These are phyloP conservation scores for Xyliphius kryptos DNA, from an alignment of 2,113 vertebrate genomes.

Conservation along the genomic window DNA sequence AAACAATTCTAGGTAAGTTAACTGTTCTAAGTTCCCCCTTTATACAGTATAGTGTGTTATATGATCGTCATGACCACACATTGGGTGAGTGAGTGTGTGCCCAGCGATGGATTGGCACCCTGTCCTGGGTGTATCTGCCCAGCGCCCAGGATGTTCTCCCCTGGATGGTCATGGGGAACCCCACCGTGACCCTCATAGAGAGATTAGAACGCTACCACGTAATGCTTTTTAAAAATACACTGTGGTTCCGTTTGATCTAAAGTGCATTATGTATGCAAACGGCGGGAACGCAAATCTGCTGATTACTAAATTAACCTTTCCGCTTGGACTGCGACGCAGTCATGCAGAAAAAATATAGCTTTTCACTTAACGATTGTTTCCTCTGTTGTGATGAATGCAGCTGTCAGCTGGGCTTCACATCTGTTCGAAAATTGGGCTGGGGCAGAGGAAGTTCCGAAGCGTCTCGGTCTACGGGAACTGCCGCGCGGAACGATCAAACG, in stretches of 20 bases:
- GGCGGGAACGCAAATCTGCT: slow-evolving; percentile 49
- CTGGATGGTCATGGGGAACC: too few relatives aligned
- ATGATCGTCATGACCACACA: too few relatives aligned
- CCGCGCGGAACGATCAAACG: slow-evolving; percentile 21
- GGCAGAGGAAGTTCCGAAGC: neutral
- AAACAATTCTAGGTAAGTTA: too few relatives aligned
- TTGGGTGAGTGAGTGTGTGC: too few relatives aligned
- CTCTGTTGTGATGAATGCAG: slow-evolving; percentile 50
- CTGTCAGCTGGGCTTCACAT: slow-evolving; percentile 66
- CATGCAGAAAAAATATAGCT: slow-evolving; percentile 46
- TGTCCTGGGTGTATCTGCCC: too few relatives aligned
- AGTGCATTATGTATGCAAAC: slow-evolving; percentile 4
- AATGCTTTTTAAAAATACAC: neutral
- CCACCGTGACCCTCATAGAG: too few relatives aligned
- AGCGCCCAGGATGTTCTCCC: too few relatives aligned
- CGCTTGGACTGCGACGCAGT: slow-evolving; percentile 45
- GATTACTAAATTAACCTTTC: slow-evolving; percentile 64
- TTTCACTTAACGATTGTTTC: slow-evolving; percentile 45
- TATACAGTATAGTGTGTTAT: too few relatives aligned
- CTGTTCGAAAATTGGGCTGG: slow-evolving; percentile 46
- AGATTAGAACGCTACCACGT: too few relatives aligned
- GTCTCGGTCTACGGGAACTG: slow-evolving; percentile 3
- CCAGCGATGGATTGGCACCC: too few relatives aligned
- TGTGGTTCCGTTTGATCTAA: neutral
- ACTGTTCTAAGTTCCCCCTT: too few relatives aligned